Evolutionary conservation across 2,888 invertebrate species (phyloP), one percentile per base, ranked within the genome.

Genomic region (Macaria liturata): DNA sequence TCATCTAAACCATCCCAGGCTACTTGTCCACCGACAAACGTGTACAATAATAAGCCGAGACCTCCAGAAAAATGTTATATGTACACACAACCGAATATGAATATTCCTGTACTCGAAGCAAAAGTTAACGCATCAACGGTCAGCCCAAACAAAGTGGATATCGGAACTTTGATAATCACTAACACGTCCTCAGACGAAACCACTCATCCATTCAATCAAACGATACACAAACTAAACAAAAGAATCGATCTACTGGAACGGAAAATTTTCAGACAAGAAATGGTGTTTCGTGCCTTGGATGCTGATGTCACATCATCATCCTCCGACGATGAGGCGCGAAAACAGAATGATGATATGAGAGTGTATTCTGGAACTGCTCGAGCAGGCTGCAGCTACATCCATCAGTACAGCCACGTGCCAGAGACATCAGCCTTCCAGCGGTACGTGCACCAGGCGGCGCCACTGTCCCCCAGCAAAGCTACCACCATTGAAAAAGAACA

Each of bases 391-490:
- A 91, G 89, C 70, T 91, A 89, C 64, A 81, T 91, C 61, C 84
- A 90, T 54, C 87, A 88, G 63, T 91, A 91, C 66, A 91, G 91
- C 61, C 91, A 88, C 62, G 74, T 91, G 44, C 89, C 91, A 39
- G 85, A 86, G 68, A 86, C 83, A 9, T 90, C 91, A 4, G 91
- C 90, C n/a, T 91, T 91, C 62, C 90, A 91, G 69, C 76, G 84
- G 62, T 84, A 84, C 57, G 73, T 81, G 3, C 87, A 86, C 49
- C 86, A 86, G 72, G 71, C 83, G 5, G 76, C 83, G 1, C 82
- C 86, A 3, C 66, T 84, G 32, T 81, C 86, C n/a, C 80, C 84
- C 3, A 88, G 82, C 58, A 88, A 85, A 72, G 83, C 85, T 39
- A 84, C 86, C 32, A 85, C 85, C 44, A 77, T 89, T 52, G 83